These are phyloP conservation scores for Eudyptes chrysolophus DNA, from an alignment of 2,113 vertebrate species.

Conservation along the genomic window DNA sequence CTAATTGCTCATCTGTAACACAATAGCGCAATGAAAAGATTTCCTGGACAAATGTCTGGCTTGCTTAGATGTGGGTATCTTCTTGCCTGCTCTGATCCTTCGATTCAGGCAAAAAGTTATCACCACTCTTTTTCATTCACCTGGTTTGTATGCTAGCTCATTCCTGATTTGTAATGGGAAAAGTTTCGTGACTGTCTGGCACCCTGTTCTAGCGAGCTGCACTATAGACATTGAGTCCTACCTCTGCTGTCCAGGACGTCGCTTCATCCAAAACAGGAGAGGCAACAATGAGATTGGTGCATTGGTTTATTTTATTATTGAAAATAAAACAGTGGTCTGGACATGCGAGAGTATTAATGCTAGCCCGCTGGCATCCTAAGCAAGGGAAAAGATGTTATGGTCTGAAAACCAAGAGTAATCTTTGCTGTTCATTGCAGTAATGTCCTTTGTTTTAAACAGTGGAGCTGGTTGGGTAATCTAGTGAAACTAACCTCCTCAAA, in stretches of 20 bases:
- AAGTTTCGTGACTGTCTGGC: not conserved
- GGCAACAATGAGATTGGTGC: fast-evolving
- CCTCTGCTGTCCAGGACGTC: not conserved
- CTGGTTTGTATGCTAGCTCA: not conserved
- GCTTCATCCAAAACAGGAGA: not conserved
- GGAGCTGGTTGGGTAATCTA: not conserved
- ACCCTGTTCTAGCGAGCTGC: not conserved
- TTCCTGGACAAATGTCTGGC: not conserved
- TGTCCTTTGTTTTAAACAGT: not conserved
- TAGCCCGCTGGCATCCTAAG: not conserved
- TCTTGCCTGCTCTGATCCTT: not conserved
- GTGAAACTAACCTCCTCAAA: not conserved
- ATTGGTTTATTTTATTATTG: not conserved
- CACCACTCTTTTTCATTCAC: not conserved
- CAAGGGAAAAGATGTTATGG: not conserved
- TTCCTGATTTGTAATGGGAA: not conserved
- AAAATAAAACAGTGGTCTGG: not conserved
- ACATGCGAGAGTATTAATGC: not conserved
- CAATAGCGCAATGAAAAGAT: not conserved
- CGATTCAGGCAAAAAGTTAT: not conserved
- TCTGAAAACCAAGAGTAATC: not conserved
- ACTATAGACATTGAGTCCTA: fast-evolving
- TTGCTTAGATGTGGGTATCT: not conserved
- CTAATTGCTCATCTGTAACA: not conserved
- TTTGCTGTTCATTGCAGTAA: not conserved